phyloP scores from a whole-genome alignment of 2,888 invertebrate genomes.

The Cantharis rufa region DNA sequence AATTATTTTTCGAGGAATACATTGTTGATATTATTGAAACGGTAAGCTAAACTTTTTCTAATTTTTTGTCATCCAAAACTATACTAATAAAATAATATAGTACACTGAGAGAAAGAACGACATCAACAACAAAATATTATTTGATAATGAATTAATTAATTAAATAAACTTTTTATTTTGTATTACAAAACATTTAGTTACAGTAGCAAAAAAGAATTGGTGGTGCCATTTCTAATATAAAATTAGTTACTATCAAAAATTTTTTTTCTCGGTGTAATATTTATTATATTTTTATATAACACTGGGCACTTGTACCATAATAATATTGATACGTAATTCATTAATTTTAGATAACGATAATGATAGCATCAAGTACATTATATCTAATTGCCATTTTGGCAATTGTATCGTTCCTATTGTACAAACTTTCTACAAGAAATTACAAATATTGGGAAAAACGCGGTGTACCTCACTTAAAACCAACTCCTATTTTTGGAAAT shows the following conservation, averaged over 20 bases:
- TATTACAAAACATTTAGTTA: too few species aligned
- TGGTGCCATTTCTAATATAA: too few species aligned
- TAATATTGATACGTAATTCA: not conserved
- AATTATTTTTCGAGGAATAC: not conserved
- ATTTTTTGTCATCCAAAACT: not conserved
- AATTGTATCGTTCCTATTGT: not conserved
- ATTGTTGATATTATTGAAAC: not conserved
- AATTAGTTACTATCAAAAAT: too few species aligned
- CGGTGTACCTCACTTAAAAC: constrained; percentile 47
- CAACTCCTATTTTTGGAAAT: constrained; percentile 48
- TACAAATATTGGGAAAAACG: constrained; percentile 50
- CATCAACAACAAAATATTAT: too few species aligned
- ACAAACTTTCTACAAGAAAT: constrained; percentile 35
- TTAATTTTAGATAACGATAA: not conserved
- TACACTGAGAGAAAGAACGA: too few species aligned
- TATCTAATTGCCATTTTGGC: not conserved
- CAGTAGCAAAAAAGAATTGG: too few species aligned
- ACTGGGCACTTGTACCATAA: not conserved
- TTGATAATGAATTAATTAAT: too few species aligned
- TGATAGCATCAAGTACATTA: not conserved
- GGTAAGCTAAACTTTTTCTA: not conserved
- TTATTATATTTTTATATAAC: too few species aligned
- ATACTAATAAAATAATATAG: not conserved
- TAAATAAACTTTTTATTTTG: too few species aligned
- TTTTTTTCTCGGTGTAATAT: too few species aligned